phyloP scores from a whole-genome alignment of 1,140 invertebrate genomes.

The Drosophila nikananu region DNA sequence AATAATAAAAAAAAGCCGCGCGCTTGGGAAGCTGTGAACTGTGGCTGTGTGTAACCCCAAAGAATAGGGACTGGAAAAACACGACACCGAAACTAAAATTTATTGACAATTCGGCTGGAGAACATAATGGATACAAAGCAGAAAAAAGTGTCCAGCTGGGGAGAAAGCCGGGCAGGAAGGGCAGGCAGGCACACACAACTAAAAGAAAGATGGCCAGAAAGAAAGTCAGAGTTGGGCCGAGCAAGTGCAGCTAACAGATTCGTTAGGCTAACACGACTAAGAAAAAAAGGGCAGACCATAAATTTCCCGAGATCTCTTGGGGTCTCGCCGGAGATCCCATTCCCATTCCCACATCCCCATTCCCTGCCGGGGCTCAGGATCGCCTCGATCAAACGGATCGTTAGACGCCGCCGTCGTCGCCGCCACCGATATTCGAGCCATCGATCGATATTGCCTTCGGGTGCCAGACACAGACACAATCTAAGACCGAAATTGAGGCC shows the following conservation, averaged over 20 bases:
- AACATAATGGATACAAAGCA: conserved; percentile 41
- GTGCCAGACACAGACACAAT: conserved; percentile 63
- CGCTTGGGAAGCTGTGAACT: conserved; percentile 38
- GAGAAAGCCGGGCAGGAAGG: conserved; percentile 51
- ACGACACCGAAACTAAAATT: conserved; percentile 68
- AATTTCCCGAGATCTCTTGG: conserved; percentile 53
- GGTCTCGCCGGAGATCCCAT: conserved; percentile 9
- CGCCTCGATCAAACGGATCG: conserved; percentile 69
- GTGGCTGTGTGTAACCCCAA: conserved; percentile 24
- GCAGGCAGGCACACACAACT: conserved; percentile 10
- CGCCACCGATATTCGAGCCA: conserved; percentile 38
- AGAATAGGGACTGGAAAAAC: conserved; percentile 38
- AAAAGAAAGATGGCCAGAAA: conserved; percentile 46
- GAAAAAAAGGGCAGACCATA: conserved; percentile 61
- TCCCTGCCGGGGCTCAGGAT: conserved; percentile 18
- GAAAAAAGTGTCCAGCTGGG: conserved; percentile 76
- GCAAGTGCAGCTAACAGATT: conserved; percentile 51
- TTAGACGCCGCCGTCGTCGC: conserved; percentile 71
- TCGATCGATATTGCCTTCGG: conserved; percentile 44
- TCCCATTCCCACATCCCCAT: conserved; percentile 18
- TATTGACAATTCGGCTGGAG: conserved; percentile 65
- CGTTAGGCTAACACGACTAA: conserved; percentile 41
- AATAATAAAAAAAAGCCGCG: conserved; percentile 52
- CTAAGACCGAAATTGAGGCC: conserved; percentile 44
- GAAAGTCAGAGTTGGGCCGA: conserved; percentile 20